These are phyloP conservation scores for Drosophila punjabiensis DNA, from an alignment of 1,140 invertebrate genomes.

Conservation along the genomic window DNA sequence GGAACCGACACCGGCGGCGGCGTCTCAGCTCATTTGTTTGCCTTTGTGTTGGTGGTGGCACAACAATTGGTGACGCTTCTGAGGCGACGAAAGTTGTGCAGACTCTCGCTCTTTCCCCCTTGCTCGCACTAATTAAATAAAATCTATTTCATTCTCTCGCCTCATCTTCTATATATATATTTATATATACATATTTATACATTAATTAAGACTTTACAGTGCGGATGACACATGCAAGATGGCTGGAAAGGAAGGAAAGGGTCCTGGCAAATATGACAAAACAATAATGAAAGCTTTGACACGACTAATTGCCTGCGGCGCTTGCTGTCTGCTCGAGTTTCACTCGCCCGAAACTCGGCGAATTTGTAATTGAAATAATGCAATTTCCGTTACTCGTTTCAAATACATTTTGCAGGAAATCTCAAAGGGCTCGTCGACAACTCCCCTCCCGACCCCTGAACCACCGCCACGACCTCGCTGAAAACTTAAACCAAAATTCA, in stretches of 20 bases:
- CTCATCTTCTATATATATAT: constrained; percentile 30
- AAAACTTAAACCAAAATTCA: constrained; percentile 84
- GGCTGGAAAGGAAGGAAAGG: background rate
- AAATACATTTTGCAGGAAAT: constrained; percentile 83
- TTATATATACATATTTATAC: constrained; percentile 77
- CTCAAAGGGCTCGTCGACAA: constrained; percentile 68
- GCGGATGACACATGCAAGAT: constrained; percentile 62
- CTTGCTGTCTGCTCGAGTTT: constrained; percentile 76
- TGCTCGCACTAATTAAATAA: constrained; percentile 75
- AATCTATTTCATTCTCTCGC: constrained; percentile 71
- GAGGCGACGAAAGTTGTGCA: constrained; percentile 65
- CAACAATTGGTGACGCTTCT: constrained; percentile 70
- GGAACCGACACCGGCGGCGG: constrained; percentile 12
- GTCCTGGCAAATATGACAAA: constrained; percentile 78
- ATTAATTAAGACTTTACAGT: constrained; percentile 82
- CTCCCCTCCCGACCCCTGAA: constrained; percentile 2
- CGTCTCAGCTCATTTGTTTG: constrained; percentile 71
- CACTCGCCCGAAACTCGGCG: constrained; percentile 45
- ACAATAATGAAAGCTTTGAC: constrained; percentile 84
- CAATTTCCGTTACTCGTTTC: constrained; percentile 82
- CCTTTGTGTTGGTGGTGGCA: constrained; percentile 77
- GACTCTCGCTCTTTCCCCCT: constrained; percentile 13
- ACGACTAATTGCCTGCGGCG: constrained; percentile 83
- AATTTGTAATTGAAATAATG: constrained; percentile 84
- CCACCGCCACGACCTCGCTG: constrained; percentile 43